A percentile compares a stretch with the other conserved stretches of the same genome.
Evolutionary conservation across 2,888 invertebrate species (phyloP).

Genomic region (Ischnus inquisitorius): DNA sequence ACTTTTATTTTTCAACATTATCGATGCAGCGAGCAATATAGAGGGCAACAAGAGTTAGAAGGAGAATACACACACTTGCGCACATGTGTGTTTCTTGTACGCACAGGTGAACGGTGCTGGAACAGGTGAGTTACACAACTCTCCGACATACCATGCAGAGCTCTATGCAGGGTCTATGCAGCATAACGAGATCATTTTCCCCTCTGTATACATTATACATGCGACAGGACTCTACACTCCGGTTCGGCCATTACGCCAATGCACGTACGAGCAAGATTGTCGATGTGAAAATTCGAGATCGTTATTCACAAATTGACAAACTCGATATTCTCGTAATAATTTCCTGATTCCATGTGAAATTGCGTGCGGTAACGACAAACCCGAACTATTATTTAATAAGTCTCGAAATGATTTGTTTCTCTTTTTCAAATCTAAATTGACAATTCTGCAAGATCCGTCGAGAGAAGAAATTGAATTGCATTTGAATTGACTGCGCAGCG

Average conservation of each 20-base stretch:
- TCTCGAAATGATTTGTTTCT: too few species aligned
- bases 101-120: conserved; percentile 69
- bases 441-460: too few species aligned
- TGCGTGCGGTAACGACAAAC: conserved; percentile 9
- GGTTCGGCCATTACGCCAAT: background rate
- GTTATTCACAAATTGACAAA: conserved; percentile 59
- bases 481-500: too few species aligned
- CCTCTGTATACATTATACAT: conserved; percentile 37
- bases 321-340: conserved; percentile 37
- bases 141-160: conserved; percentile 45
- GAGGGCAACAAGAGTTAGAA: conserved; percentile 6
- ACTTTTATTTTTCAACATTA: conserved; percentile 65
- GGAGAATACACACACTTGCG: background rate
- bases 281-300: conserved; percentile 60
- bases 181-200: conserved; percentile 65
- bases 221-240: conserved; percentile 14
- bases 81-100: conserved; percentile 38
- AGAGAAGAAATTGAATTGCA: too few species aligned
- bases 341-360: conserved; percentile 47
- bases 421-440: too few species aligned
- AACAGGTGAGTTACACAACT: conserved; percentile 69
- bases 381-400: background rate
- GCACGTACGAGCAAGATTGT: conserved; percentile 29
- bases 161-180: conserved; percentile 27
- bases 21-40: conserved; percentile 42